phyloP scores from a whole-genome alignment of 1,140 invertebrate genomes.

The Solenopsis fugax region DNA sequence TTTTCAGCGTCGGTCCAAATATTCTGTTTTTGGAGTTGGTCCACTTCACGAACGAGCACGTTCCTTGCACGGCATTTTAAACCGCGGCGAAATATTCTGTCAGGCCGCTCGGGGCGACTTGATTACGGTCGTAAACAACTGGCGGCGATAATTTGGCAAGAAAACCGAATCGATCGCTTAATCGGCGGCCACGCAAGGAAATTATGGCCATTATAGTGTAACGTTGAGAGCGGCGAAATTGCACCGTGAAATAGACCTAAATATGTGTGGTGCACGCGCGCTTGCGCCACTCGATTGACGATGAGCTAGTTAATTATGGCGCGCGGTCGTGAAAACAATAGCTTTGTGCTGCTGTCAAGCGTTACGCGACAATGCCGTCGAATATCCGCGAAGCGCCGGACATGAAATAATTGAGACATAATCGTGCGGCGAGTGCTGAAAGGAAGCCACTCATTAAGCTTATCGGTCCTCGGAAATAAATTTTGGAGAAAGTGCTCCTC shows the following conservation, averaged over 20 bases:
- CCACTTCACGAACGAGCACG: slow-evolving; percentile 21
- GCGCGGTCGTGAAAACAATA: slow-evolving; percentile 81
- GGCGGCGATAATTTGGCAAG: slow-evolving; percentile 43
- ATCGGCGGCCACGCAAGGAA: slow-evolving; percentile 37
- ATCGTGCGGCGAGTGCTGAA: slow-evolving; percentile 69
- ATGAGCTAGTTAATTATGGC: slow-evolving; percentile 81
- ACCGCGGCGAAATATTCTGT: slow-evolving; percentile 9
- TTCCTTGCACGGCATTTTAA: slow-evolving; percentile 21
- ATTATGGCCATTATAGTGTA: slow-evolving; percentile 39
- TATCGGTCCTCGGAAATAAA: neutral
- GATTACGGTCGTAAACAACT: slow-evolving; percentile 20
- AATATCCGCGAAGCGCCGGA: slow-evolving; percentile 78
- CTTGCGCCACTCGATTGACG: slow-evolving; percentile 75
- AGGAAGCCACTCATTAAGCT: slow-evolving; percentile 44
- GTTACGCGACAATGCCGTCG: slow-evolving; percentile 82
- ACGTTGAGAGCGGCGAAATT: slow-evolving; percentile 62
- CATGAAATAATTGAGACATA: slow-evolving; percentile 82
- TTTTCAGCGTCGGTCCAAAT: slow-evolving; percentile 44
- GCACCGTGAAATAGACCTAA: slow-evolving; percentile 58
- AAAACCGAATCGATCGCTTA: slow-evolving; percentile 48
- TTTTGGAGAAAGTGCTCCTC: neutral
- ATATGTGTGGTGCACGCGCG: slow-evolving; percentile 26
- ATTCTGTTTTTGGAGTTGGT: slow-evolving; percentile 31
- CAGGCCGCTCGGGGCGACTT: neutral
- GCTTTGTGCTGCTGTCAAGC: slow-evolving; percentile 81